A percentile compares a stretch with the other conserved stretches of the same genome.
These are phyloP conservation scores for Capitulum mitella DNA, from an alignment of 2,888 invertebrate species.

Conservation along the genomic window DNA sequence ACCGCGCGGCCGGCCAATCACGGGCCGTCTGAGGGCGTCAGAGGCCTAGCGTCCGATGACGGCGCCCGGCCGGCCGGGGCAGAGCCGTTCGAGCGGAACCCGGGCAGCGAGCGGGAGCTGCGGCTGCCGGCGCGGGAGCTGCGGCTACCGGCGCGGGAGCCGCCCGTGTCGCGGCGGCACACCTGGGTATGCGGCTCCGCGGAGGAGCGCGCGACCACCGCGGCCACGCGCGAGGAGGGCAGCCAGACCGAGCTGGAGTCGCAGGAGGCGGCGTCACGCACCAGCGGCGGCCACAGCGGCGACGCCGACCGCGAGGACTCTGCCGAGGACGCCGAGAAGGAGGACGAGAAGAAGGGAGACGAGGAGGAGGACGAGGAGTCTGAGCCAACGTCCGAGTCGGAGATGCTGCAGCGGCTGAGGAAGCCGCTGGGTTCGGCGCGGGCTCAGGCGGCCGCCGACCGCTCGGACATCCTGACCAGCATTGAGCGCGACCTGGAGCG, in stretches of 20 bases:
- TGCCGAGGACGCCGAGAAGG: background rate
- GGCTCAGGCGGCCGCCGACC: background rate
- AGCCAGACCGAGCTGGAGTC: background rate
- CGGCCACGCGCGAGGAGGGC: background rate
- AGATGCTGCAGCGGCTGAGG: constrained; percentile 13
- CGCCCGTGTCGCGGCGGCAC: background rate
- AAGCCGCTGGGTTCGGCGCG: background rate
- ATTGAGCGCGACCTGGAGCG: constrained; percentile 6
- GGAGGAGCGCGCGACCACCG: background rate
- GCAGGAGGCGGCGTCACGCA: background rate
- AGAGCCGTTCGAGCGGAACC: background rate
- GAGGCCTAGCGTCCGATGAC: background rate
- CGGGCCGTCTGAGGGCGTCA: background rate
- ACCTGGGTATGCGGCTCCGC: background rate
- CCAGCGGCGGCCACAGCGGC: too few relatives aligned
- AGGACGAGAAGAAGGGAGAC: too few relatives aligned
- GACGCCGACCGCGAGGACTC: background rate
- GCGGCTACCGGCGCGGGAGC: background rate
- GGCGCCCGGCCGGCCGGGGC: too few relatives aligned
- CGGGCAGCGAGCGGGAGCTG: background rate
- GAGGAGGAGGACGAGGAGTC: background rate
- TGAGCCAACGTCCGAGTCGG: background rate
- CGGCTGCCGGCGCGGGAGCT: background rate
- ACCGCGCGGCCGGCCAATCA: background rate
- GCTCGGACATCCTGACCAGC: background rate